A percentile compares a stretch with the other conserved stretches of the same genome.
phyloP scores from a whole-genome alignment of 2,888 invertebrate species.

The Masnerella sp. region DNA sequence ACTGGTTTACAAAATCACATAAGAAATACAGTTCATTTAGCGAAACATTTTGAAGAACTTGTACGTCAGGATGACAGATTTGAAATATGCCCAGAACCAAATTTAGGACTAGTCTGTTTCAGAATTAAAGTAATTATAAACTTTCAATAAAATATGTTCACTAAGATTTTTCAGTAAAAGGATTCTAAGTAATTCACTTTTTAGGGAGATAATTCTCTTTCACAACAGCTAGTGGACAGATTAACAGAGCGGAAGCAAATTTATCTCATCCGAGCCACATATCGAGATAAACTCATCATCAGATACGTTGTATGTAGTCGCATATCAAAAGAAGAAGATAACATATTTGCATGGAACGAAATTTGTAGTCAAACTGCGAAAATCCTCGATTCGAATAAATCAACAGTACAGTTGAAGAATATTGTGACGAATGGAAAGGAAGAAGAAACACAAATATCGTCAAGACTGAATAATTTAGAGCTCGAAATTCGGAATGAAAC shows the following conservation, averaged over 20 bases:
- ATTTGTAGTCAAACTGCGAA: constrained; percentile 81
- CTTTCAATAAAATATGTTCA: constrained; percentile 1
- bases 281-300: constrained; percentile 84
- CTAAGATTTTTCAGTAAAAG: background rate
- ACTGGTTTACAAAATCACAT: constrained; percentile 88
- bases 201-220: constrained; percentile 81
- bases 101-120: constrained; percentile 93
- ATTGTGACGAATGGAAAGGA: no score
- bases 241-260: constrained; percentile 88
- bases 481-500: no score
- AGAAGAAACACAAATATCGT: no score
- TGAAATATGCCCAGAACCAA: constrained; percentile 85
- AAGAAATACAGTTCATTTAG: constrained; percentile 85
- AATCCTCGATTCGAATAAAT: constrained; percentile 64
- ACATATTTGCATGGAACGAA: constrained; percentile 87
- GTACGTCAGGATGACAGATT: constrained; percentile 87
- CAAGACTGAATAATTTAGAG: no score
- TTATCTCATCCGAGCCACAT: constrained; percentile 88
- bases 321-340: constrained; percentile 83
- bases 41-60: constrained; percentile 86
- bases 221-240: constrained; percentile 84
- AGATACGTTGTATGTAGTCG: constrained; percentile 91
- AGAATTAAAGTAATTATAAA: constrained; percentile 82
- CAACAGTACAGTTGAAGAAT: no score
- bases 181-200: no score